Conservation (phyloP, 2,888 invertebrate genomes). For the Drosophila hamatofila region DNA sequence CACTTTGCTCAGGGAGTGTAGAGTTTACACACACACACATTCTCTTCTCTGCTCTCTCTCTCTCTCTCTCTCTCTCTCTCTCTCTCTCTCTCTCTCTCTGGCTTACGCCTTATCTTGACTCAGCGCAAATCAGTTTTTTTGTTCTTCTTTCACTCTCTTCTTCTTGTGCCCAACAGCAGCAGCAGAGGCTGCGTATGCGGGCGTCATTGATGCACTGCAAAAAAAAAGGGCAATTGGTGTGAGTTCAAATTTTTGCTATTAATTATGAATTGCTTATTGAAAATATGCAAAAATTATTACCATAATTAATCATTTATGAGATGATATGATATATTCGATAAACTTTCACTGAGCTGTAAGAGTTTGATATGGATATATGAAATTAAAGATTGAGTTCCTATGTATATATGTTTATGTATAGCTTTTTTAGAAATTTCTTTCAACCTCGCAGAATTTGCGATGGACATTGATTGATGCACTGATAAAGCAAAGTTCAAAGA, state of each 20-base stretch:
- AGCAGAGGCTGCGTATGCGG: conserved; percentile 58
- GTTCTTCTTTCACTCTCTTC: not conserved
- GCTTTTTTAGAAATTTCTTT: not conserved
- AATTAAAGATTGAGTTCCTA: not conserved
- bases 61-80: not conserved
- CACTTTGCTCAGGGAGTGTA: conserved; percentile 3
- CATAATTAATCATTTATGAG: conserved; percentile 64
- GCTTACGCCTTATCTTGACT: conserved; percentile 64
- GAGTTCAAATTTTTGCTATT: conserved; percentile 17
- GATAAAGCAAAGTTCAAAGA: not conserved
- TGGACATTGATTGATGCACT: conserved; percentile 43
- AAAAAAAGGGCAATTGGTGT: conserved; percentile 1
- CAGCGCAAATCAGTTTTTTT: conserved; percentile 53
- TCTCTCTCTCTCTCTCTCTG: not conserved
- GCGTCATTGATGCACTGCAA: conserved; percentile 32
- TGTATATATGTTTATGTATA: not conserved
- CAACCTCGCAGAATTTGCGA: not conserved
- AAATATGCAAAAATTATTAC: conserved; percentile 49
- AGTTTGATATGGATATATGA: not conserved
- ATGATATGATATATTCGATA: not conserved
- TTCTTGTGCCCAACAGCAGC: conserved; percentile 5
- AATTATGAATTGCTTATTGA: conserved; percentile 46
- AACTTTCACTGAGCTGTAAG: not conserved
- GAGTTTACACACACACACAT: not conserved
- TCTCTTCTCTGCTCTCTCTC: too few species aligned